Evolutionary conservation across 2,888 invertebrate species (phyloP), one percentile per base, ranked within the genome.

Genomic region (Agrochola macilenta): DNA sequence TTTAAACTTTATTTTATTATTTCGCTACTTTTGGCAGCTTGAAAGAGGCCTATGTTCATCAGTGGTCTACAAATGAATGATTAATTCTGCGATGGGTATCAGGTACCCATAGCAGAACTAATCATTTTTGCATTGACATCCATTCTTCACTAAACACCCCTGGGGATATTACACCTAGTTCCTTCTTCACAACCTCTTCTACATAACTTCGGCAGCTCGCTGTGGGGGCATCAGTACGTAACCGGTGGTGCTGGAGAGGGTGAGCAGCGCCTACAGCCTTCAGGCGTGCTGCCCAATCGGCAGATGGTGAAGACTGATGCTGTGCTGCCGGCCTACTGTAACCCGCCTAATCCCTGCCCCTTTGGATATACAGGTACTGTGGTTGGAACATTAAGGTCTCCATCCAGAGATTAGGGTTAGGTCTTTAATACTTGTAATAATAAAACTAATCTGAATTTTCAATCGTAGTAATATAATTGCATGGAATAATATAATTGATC

Each of bases 321-420:
- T 17, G 98, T 98, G 23, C 97, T 99, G 78, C 99, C 99, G 0
- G 99, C 99, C 35, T 99, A 99, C 95, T 99, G 99, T 94, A 99
- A 99, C 94, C 99, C 99, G 1, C 99, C 99, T 3, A 99, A 99
- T 95, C 99, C 99, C 0, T 99, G 99, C 92, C 99, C 99, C 3
- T 97, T 99, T 79, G 99, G 99, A 86, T 99, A 98, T 92, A 97
- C 98, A 82, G 98, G 99, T 98, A 95, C 68, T 58, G 69, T 73
- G 23, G 11, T 61, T 30, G 5, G 2, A 26, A 58, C 52, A 9
- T 54, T 30, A 5, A 60, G 61, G 30, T 68, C 46, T 35, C 30
- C 3, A n/a, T 61, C 14, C 12, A 58, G n/a, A 71, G 2, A n/a
- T 46, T 65, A 26, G 30, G 23, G 12, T 49, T 17, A 17, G 17